Percentiles rank a stretch among this genome's conserved stretches.
Conservation (phyloP, 30 jellyfish, hydroid and myxozoan genomes). For the Nemopilema nomurai region DNA sequence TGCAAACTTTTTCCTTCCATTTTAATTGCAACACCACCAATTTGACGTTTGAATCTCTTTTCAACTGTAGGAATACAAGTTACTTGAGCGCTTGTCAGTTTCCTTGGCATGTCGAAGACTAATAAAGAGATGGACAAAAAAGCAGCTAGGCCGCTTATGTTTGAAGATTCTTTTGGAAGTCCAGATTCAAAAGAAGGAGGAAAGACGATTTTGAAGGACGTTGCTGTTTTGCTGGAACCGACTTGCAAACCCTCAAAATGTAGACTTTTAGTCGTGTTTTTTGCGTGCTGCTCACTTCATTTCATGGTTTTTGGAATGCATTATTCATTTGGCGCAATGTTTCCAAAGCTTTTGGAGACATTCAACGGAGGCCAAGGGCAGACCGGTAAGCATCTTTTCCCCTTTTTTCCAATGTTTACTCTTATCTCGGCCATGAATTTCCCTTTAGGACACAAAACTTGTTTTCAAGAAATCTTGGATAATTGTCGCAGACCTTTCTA, state of each 20-base stretch:
- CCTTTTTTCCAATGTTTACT: background rate
- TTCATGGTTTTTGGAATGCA: slow-evolving; percentile 94
- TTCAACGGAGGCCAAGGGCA: slow-evolving; percentile 87
- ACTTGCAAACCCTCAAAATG: slow-evolving; percentile 26
- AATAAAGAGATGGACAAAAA: background rate
- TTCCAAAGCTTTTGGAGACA: slow-evolving; percentile 63
- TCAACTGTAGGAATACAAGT: no score
- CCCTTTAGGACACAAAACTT: no score
- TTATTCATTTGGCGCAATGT: slow-evolving; percentile 94
- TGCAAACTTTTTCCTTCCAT: no score
- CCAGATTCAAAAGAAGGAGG: background rate
- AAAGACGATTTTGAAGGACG: background rate
- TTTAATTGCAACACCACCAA: no score
- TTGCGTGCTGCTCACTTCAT: slow-evolving; percentile 70
- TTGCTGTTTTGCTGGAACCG: slow-evolving; percentile 14
- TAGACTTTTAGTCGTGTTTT: slow-evolving; percentile 65
- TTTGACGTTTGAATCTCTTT: no score
- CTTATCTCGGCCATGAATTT: no score
- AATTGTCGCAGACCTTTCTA: no score
- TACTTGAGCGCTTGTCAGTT: background rate
- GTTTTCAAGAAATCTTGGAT: no score
- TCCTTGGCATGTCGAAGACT: background rate
- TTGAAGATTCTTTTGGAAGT: background rate
- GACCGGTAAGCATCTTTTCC: slow-evolving; percentile 69
- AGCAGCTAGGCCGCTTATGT: background rate